Conservation (phyloP, 2,888 invertebrate species). For the Galeruca laticollis region DNA sequence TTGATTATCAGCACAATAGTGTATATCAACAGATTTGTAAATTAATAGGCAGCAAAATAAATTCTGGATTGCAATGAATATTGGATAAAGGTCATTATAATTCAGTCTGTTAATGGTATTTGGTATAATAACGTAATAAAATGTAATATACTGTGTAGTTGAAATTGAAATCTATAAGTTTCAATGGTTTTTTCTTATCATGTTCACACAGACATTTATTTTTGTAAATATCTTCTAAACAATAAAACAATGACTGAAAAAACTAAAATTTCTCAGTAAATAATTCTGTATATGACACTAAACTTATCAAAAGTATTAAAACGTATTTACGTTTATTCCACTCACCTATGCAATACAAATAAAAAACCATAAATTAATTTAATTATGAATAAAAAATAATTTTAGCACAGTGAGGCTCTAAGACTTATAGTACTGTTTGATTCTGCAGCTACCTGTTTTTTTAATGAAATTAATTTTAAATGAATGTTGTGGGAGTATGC, state of each 20-base stretch:
- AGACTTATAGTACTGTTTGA: not conserved
- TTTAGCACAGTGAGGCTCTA: constrained; percentile 22
- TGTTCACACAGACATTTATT: not conserved
- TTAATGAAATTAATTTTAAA: constrained; percentile 1
- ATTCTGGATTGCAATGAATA: not conserved
- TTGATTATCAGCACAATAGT: too few relatives aligned
- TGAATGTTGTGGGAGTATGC: not conserved
- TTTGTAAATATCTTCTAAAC: not conserved
- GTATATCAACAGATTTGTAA: too few relatives aligned
- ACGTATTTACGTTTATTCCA: constrained; percentile 12
- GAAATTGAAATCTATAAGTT: not conserved
- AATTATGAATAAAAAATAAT: constrained; percentile 5
- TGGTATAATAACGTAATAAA: not conserved
- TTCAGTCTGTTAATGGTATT: not conserved
- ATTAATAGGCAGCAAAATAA: too few relatives aligned
- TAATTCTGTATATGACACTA: constrained; percentile 10
- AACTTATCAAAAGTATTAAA: constrained; percentile 18
- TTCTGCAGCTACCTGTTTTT: not conserved
- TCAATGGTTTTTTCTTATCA: not conserved
- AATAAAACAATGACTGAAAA: too few relatives aligned
- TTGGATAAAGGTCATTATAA: not conserved
- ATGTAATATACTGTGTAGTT: too few relatives aligned
- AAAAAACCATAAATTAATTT: constrained; percentile 14
- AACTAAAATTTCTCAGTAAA: not conserved
- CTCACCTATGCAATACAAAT: constrained; percentile 3